Conservation (phyloP, 2,888 invertebrate species). For the Biston betularia region DNA sequence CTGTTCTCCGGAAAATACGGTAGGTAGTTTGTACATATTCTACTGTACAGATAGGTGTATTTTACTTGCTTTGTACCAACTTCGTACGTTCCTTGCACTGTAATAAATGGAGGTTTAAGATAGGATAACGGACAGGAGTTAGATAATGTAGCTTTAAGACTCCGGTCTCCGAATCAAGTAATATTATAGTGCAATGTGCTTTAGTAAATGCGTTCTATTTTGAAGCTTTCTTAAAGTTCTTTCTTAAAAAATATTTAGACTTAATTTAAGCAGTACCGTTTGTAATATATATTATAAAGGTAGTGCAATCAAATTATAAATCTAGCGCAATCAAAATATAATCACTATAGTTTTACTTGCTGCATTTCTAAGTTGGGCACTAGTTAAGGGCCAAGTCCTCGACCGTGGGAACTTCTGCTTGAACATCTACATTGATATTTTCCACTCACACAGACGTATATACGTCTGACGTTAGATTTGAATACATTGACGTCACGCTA, state of each 20-base stretch:
- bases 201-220: conserved; percentile 24
- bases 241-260: too few relatives aligned
- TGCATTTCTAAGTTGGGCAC: background rate
- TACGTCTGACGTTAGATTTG: too few relatives aligned
- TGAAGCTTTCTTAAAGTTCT: too few relatives aligned
- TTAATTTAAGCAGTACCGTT: too few relatives aligned
- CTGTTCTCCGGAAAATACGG: background rate
- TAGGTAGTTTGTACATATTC: conserved; percentile 1
- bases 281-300: too few relatives aligned
- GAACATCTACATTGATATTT: too few relatives aligned
- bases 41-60: background rate
- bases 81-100: conserved; percentile 9
- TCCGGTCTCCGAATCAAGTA: conserved; percentile 1
- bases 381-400: too few relatives aligned
- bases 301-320: background rate
- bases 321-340: background rate
- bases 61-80: conserved; percentile 2
- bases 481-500: too few relatives aligned
- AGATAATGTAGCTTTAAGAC: conserved; percentile 11
- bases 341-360: background rate
- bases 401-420: too few relatives aligned
- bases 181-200: conserved; percentile 10
- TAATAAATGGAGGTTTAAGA: conserved; percentile 6
- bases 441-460: too few relatives aligned
- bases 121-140: conserved; percentile 10